Conservation (phyloP, 1,140 invertebrate genomes). For the Cyclina sinensis region DNA sequence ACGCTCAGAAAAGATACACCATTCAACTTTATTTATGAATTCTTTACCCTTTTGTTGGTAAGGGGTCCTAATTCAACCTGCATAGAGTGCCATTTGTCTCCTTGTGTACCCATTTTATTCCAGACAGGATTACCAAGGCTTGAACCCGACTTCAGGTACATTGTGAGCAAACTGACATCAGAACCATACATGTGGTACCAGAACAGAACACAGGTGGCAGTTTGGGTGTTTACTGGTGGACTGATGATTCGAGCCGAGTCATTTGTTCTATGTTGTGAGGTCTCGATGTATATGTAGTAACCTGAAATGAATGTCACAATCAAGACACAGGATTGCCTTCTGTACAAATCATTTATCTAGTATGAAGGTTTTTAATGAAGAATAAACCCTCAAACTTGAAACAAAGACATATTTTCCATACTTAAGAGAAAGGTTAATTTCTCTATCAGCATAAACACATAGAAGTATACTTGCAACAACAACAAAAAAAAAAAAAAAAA, state of each 20-base stretch:
- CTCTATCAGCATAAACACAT: no score
- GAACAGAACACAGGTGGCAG: conserved; percentile 87
- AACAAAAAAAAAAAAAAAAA: no score
- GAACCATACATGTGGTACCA: conserved; percentile 93
- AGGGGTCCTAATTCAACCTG: conserved; percentile 70
- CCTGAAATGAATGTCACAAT: no score
- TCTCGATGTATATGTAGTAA: conserved; percentile 72
- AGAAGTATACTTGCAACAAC: no score
- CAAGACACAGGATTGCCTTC: no score
- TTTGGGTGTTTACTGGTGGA: conserved; percentile 72
- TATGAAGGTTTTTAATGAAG: no score
- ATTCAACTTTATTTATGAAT: no score
- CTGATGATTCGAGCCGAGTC: conserved; percentile 74
- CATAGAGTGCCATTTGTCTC: conserved; percentile 81
- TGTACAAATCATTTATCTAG: no score
- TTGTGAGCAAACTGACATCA: conserved; percentile 78
- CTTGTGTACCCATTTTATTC: conserved; percentile 77
- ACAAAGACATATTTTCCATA: no score
- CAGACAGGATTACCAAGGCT: conserved; percentile 70
- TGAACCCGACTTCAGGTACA: conserved; percentile 74
- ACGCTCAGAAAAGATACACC: no score
- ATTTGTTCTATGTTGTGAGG: conserved; percentile 77
- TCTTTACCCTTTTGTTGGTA: conserved; percentile 68
- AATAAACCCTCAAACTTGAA: no score
- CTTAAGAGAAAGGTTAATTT: no score